Evolutionary conservation across 2,797 vertebrate genomes (phyloP).

Genomic region (Anguilla obscura): DNA sequence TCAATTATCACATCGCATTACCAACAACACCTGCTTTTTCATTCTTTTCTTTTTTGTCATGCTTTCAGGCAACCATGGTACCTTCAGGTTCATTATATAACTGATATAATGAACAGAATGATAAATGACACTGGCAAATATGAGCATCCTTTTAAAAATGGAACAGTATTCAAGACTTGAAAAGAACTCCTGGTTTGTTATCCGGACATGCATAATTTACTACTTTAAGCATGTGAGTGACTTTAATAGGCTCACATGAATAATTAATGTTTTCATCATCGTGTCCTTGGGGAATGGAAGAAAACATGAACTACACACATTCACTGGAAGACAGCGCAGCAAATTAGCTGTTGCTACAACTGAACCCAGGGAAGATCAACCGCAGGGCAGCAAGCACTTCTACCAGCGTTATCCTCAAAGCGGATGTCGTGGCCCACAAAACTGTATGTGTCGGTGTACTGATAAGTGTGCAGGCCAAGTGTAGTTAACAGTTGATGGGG

Average conservation of each 20-base stretch:
- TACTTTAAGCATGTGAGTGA: conserved; percentile 63
- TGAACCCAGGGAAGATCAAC: conserved; percentile 5
- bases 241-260: conserved; percentile 61
- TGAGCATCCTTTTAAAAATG: conserved; percentile 67
- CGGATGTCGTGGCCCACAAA: neutral
- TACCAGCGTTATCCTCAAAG: neutral
- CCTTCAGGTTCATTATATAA: conserved; percentile 34
- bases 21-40: neutral
- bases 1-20: neutral
- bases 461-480: neutral
- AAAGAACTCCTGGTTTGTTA: conserved; percentile 64
- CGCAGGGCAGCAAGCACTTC: neutral
- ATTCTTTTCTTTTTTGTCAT: neutral
- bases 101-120: conserved; percentile 58
- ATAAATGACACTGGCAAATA: conserved; percentile 50
- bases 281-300: conserved; percentile 44
- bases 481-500: neutral
- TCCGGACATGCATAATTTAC: conserved; percentile 69
- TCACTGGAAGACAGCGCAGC: conserved; percentile 1
- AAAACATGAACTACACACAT: neutral
- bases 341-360: neutral
- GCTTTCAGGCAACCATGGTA: conserved; percentile 20
- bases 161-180: conserved; percentile 42
- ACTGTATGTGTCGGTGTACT: neutral
- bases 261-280: conserved; percentile 64